Base-by-base conservation (phyloP, 1,140 invertebrate species). In the Brachionus koreanus region DNA sequence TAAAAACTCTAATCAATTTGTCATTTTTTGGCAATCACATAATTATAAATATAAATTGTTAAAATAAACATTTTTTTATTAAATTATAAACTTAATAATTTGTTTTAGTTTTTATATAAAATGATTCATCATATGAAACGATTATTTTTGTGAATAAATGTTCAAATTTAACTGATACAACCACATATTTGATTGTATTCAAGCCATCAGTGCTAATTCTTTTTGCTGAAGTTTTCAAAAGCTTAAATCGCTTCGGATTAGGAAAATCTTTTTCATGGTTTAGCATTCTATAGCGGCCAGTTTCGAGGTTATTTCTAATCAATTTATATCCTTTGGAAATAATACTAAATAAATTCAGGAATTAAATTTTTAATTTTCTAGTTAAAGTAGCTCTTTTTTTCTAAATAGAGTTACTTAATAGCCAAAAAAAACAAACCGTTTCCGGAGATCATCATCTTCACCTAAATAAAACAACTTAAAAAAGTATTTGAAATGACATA, bases 201-300 rank as follows among this genome's bases (percentile, higher is more conserved):
- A 91, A 86, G 0, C 90, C 90, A 83, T 91, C 90, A 57, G 88
- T 85, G 23, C 87, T 85, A 83, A 87, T 90, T 4, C 90, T 84
- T 43, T 87, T 86, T 63, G 86, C 85, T 5, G 88, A 88, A 5
- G 89, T 89, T 74, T 87, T 84, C 69, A 90, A 84, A 25, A 90
- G 85, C 83, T 89, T 83, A 76, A 83, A 75, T 83, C 87, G 87
- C 9, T 39, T 39, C 3, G 65, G 35, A 69, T 69, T 69, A 4
- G 16, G 29, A n/a, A 12, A 9, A 19, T 69, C 65, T n/a, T 23
- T 52, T 39, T 7, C 19, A 89, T 97, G 95, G 84, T 91, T 91
- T 52, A 97, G 88, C 94, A 96, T 97, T 69, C 33, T 13, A 69
- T 69, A 69, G 13, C 65, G 29, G 19, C 65, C 65, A 9, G 37